Base-by-base conservation (phyloP, 2,888 invertebrate genomes). In the Onchidella celtica region DNA sequence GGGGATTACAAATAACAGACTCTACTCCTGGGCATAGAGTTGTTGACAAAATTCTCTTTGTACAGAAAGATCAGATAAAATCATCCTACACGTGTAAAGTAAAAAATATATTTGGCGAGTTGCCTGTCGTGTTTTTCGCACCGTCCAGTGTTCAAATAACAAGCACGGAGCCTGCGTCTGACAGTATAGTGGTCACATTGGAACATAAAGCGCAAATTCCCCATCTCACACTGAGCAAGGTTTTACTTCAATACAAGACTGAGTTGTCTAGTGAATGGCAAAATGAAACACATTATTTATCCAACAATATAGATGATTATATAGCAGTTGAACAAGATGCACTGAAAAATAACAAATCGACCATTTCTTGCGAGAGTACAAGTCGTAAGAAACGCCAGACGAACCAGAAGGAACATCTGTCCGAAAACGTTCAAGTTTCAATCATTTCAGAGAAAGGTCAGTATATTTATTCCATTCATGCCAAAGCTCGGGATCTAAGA, bases 11-110 rank as follows among this genome's bases (percentile, higher is more conserved):
- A 24, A 63, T 73, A 21, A 34, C 21, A 6, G 59, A 21, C 29
- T 29, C 29, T 6, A 78, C 69, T 6, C 57, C 38, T 2, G 80
- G 80, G 9, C 80, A 80, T 27, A 40, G 66, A 14, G 57, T 80
- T 32, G 17, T 32, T 21, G 32, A 63, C 24, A 72, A 65, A 3
- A 34, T 29, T 40, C 59, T 66, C n/a, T 66, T 24, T 24, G 38
- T 73, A 3, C 9, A 55, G 17, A 73, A 72, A 63, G 47, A 38
- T 34, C 40, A 47, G 27, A 40, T 79, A 63, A 4, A 55, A 29
- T 11, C 63, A 3, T 27, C 32, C 9, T 79, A 79, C 34, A 70
- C 65, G 24, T 79, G 79, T 61, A 24, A 32, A 21, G 38, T 61
- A n/a, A 29, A 17, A 24, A 78, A 69, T 59, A 11, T 27, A 4